Evolutionary conservation across 2,888 invertebrate species (phyloP).

Genomic region (Lamellibrachia columna): DNA sequence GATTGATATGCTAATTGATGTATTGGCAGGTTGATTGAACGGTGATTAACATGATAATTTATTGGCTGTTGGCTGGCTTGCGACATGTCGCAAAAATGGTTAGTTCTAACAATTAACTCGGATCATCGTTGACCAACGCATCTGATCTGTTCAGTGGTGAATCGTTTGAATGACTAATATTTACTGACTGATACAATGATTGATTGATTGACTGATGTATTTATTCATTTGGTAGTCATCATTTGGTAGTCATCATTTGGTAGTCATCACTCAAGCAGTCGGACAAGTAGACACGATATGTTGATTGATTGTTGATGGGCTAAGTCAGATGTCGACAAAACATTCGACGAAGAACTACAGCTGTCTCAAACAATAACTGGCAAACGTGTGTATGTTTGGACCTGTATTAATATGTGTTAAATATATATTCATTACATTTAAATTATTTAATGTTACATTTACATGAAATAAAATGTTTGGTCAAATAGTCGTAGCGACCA

Average conservation of each 20-base stretch:
- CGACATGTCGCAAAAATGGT: background rate
- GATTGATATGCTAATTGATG: background rate
- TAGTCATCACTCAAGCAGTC: background rate
- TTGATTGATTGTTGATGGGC: background rate
- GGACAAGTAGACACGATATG: background rate
- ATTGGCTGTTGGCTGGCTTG: background rate
- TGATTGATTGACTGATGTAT: background rate
- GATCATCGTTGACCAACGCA: background rate
- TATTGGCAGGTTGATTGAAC: background rate
- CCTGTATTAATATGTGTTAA: background rate
- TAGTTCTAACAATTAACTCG: background rate
- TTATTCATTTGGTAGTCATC: background rate
- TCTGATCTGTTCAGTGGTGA: background rate
- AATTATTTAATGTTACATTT: background rate
- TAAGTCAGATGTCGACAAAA: background rate
- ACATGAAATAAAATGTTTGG: background rate
- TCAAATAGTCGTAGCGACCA: background rate
- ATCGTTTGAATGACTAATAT: background rate
- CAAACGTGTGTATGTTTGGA: background rate
- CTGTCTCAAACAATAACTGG: background rate
- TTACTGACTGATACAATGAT: background rate
- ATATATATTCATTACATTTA: background rate
- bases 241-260: too few species aligned
- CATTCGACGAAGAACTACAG: background rate
- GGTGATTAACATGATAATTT: background rate